Evolutionary conservation across 2,888 invertebrate genomes (phyloP), one percentile per base, ranked within the genome.

Genomic region (Protophormia terraenovae): DNA sequence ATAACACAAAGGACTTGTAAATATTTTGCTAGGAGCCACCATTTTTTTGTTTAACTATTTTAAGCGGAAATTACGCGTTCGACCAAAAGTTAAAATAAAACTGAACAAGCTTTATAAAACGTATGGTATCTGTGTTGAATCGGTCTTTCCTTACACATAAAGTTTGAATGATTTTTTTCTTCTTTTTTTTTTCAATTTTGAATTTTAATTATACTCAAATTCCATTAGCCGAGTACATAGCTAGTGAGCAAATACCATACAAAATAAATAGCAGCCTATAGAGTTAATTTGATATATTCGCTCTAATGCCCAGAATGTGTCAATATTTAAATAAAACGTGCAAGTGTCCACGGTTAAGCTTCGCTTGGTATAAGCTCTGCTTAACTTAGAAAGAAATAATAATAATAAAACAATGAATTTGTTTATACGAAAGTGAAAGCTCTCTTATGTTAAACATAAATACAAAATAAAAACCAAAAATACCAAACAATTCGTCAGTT

Each of bases 21-120:
- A 84, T 1, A 88, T 1, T 84, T 84, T 87, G 76, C 87, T 87
- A 10, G 82, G 78, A 29, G 69, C 83, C 35, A 86, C 86, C 87
- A 87, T 87, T 45, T 41, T 32, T 29, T 10, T 62, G 16, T 38
- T 35, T 29, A 16, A 19, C 58, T 22, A 19, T 50, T 62, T 32
- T 72, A 16, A 22, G 19, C 35, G 10, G 2, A 50, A 38, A 62
- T 16, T 50, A 32, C 41, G 12, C 22, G 41, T 32, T 19, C 75
- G 14, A 22, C 19, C 71, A 60, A 78, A 71, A 62, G 58, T 60
- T 78, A 2, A 71, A 64, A 10, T 41, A n/a, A 72, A 12, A 53
- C 53, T 38, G 53, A 72, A 55, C 16, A n/a, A 35, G 32, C n/a
- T 1, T 16, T n/a, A 4, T 12, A 58, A 7, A 47, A 32, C 8